phyloP scores from a whole-genome alignment of 2,888 invertebrate genomes.

The Sinodicranocentrus sp. region DNA sequence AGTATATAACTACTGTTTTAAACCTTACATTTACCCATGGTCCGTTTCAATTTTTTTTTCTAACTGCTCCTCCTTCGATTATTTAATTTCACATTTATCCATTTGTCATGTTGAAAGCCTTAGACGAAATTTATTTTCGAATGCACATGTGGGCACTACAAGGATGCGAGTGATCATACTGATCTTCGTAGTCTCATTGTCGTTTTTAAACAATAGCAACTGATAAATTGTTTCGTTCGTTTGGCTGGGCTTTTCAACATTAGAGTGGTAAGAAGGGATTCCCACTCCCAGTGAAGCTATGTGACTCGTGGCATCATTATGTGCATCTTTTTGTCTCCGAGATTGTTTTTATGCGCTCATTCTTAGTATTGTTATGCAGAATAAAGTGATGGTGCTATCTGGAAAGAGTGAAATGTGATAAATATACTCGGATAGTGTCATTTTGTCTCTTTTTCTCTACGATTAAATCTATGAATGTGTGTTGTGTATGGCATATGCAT shows the following conservation, averaged over 20 bases:
- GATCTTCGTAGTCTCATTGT: conserved; percentile 42
- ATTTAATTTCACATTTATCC: neutral
- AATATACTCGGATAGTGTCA: too few species aligned
- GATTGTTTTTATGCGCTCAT: conserved; percentile 1
- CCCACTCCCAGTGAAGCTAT: neutral
- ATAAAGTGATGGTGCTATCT: too few species aligned
- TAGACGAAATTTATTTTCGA: neutral
- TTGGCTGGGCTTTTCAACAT: neutral
- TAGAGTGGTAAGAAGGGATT: neutral
- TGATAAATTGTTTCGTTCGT: conserved; percentile 30
- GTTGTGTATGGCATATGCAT: too few species aligned
- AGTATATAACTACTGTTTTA: neutral
- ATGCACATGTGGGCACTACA: conserved; percentile 10
- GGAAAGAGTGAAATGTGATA: too few species aligned
- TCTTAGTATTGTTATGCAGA: neutral
- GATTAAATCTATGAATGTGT: too few species aligned
- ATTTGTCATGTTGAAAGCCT: too few species aligned
- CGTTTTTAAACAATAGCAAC: conserved; percentile 51
- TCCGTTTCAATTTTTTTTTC: neutral
- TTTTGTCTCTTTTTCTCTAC: neutral
- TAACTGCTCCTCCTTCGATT: conserved; percentile 11
- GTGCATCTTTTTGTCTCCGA: neutral
- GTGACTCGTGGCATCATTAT: neutral
- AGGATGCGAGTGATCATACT: conserved; percentile 35
- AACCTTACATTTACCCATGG: neutral